These are phyloP conservation scores for Marisa cornuarietis DNA, from an alignment of 1,140 invertebrate genomes.

Conservation along the genomic window DNA sequence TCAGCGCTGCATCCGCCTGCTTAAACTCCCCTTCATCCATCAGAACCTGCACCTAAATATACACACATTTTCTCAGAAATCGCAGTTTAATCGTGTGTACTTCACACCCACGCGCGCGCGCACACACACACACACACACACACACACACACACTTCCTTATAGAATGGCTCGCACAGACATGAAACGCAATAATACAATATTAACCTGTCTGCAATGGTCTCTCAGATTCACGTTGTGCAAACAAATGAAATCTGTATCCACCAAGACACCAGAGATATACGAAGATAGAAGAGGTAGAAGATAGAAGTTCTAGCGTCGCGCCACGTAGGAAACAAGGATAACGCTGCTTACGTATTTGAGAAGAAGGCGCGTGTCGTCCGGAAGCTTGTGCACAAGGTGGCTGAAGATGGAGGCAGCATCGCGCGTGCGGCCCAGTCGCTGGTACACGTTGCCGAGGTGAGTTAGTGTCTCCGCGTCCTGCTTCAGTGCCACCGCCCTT, in stretches of 20 bases:
- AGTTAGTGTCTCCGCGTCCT: constrained; percentile 28
- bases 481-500: constrained; percentile 68
- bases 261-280: too few species aligned
- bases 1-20: constrained; percentile 28
- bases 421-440: constrained; percentile 21
- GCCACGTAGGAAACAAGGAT: too few species aligned
- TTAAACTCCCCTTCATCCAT: constrained; percentile 26
- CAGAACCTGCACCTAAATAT: constrained; percentile 31
- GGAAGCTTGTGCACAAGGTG: constrained; percentile 29
- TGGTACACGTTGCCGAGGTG: constrained; percentile 43
- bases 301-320: too few species aligned
- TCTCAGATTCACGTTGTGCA: not conserved
- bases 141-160: not conserved
- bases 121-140: too few species aligned
- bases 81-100: not conserved
- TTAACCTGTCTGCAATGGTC: not conserved
- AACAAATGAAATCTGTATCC: not conserved
- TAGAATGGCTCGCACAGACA: too few species aligned
- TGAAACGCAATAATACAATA: not conserved
- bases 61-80: not conserved
- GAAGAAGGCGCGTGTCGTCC: constrained; percentile 31
- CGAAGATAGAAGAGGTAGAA: too few species aligned
- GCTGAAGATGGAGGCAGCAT: constrained; percentile 32
- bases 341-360: constrained; percentile 39
- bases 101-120: too few species aligned